Percentiles rank a stretch among this genome's conserved stretches.
Evolutionary conservation across 2,888 invertebrate genomes (phyloP).

Genomic region (Leptopterna dolabrata): DNA sequence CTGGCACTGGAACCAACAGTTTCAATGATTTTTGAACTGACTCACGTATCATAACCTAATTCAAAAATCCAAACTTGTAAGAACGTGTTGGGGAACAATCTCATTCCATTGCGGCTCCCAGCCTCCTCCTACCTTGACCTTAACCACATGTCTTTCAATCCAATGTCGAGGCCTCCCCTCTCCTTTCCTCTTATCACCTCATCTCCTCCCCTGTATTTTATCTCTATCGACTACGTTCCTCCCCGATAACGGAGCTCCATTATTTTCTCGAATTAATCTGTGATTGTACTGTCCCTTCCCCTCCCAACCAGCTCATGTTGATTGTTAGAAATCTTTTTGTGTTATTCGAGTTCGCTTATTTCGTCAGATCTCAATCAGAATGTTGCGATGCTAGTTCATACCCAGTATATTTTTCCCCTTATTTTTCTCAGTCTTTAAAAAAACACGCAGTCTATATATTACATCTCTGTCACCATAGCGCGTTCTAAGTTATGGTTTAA

Average conservation of each 20-base stretch:
- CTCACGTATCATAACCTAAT: not conserved
- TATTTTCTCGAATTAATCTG: constrained; percentile 45
- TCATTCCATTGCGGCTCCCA: not conserved
- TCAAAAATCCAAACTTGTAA: not conserved
- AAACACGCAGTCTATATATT: not conserved
- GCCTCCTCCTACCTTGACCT: not conserved
- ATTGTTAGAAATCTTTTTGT: constrained; percentile 14
- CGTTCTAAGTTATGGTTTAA: not conserved
- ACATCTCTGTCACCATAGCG: not conserved
- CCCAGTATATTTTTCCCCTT: not conserved
- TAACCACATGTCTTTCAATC: constrained; percentile 9
- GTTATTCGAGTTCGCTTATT: constrained; percentile 43
- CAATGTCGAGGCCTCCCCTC: not conserved
- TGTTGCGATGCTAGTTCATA: not conserved
- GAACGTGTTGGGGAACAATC: not conserved
- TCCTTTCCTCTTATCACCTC: not conserved
- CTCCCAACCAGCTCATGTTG: not conserved
- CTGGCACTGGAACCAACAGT: not conserved
- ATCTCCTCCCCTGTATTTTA: not conserved
- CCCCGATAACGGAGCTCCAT: not conserved
- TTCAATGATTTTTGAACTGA: not conserved
- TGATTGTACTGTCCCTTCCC: constrained; percentile 32
- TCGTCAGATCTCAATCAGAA: constrained; percentile 45
- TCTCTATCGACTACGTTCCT: not conserved
- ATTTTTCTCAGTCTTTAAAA: not conserved